Evolutionary conservation across 2,888 invertebrate genomes (phyloP), one percentile per base, ranked within the genome.

Genomic region (Apoderus coryli): DNA sequence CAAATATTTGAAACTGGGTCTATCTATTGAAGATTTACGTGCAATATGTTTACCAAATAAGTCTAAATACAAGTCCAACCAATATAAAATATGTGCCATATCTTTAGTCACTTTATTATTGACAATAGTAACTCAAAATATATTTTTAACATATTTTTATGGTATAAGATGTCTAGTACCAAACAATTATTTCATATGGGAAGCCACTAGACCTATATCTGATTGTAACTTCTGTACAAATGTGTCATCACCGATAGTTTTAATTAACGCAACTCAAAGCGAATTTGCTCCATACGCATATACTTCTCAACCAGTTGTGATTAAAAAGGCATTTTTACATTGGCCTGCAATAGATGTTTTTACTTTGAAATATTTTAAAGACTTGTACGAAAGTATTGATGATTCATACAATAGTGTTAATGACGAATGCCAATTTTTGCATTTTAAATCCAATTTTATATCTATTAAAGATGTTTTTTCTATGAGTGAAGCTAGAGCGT

Each of bases 181-280:
- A 40, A 82, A 80, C 56, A 86, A 86, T 63, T 82, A 80, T 54
- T 63, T 88, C 36, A 61, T 85, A 41, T 84, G 84, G 84, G 88
- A 89, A 61, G 79, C 80, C 30, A 78, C 84, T 12, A 64, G 88
- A 42, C 88, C 88, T 14, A 63, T 82, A 31, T 76, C 82, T 12
- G 70, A 84, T 58, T 89, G 89, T 52, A 62, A 65, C 45, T 81
- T 80, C 57, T 88, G 88, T 59, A 58, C 61, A 43, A 72, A 72
- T 43, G 61, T 82, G 35, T 64, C 67, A 30, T 64, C 66, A 42
- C 77, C 82, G 24, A 58, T 77, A 40, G 63, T 80, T 44, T 55
- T 85, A 37, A 54, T 60, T 41, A 82, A 84, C 58, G 51, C 75
- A 43, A 74, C 76, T 3, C 65, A 67, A 42, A 63, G 72, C 41